Evolutionary conservation across 2,797 vertebrate genomes (phyloP).

Genomic region (Alosa sapidissima): DNA sequence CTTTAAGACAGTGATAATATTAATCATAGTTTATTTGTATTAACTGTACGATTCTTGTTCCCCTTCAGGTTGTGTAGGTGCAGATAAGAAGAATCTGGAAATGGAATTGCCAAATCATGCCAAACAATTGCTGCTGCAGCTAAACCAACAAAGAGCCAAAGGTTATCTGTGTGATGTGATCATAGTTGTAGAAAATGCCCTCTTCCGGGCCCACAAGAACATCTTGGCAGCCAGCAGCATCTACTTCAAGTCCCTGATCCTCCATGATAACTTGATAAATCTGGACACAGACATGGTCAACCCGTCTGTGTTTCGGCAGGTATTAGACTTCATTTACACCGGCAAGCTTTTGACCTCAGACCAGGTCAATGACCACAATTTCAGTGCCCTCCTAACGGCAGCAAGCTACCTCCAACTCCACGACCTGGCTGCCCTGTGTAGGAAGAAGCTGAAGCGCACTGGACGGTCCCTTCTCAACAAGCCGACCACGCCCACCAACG

Average conservation of each 20-base stretch:
- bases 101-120: slow-evolving; percentile 93
- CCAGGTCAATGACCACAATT: slow-evolving; percentile 84
- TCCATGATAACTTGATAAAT: slow-evolving; percentile 90
- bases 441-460: slow-evolving; percentile 84
- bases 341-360: slow-evolving; percentile 84
- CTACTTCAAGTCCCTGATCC: slow-evolving; percentile 88
- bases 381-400: slow-evolving; percentile 85
- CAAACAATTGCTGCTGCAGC: slow-evolving; percentile 89
- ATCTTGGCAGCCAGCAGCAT: slow-evolving; percentile 90
- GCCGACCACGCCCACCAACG: slow-evolving; percentile 68
- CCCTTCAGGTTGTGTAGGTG: slow-evolving; percentile 75
- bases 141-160: slow-evolving; percentile 91
- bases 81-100: slow-evolving; percentile 77
- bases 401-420: slow-evolving; percentile 94
- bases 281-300: slow-evolving; percentile 91
- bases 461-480: slow-evolving; percentile 77
- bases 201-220: slow-evolving; percentile 90
- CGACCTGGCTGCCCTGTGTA: slow-evolving; percentile 85
- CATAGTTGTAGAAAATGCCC: slow-evolving; percentile 89
- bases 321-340: slow-evolving; percentile 87
- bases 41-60: not conserved
- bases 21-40: not conserved
- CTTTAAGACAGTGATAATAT: no score
- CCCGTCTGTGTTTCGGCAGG: slow-evolving; percentile 84
- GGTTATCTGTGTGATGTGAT: slow-evolving; percentile 91